These are phyloP conservation scores for Toxonevra muliebris DNA, from an alignment of 2,888 invertebrate genomes.

Conservation along the genomic window DNA sequence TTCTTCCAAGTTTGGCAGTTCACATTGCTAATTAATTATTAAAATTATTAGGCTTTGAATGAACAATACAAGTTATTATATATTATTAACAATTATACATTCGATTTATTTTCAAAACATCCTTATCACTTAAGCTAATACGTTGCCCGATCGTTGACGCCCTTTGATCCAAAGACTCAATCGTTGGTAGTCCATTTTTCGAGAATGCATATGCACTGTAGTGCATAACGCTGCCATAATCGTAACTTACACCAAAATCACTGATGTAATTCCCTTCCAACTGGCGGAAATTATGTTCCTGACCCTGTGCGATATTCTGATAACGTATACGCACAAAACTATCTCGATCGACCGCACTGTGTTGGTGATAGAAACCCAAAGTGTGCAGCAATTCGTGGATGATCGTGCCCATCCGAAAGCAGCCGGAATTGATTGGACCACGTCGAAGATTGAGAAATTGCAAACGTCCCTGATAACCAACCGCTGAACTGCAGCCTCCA, in stretches of 20 bases:
- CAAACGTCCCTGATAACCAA: conserved; percentile 69
- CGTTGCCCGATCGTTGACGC: conserved; percentile 48
- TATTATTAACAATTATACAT: conserved; percentile 45
- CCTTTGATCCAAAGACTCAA: conserved; percentile 59
- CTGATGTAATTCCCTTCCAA: conserved; percentile 66
- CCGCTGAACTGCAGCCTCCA: conserved; percentile 79
- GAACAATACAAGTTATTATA: too few species aligned
- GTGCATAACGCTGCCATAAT: conserved; percentile 82
- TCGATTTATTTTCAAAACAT: conserved; percentile 35
- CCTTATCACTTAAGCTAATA: conserved; percentile 40
- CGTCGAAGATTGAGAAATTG: conserved; percentile 48
- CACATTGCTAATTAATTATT: too few species aligned
- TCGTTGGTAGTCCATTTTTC: conserved; percentile 74
- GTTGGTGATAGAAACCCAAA: conserved; percentile 81
- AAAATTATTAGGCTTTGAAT: too few species aligned
- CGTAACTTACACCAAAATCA: conserved; percentile 74
- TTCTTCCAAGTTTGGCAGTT: too few species aligned
- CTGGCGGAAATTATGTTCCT: conserved; percentile 75
- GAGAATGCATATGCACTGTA: conserved; percentile 79
- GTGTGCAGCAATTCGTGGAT: conserved; percentile 83
- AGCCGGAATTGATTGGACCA: conserved; percentile 43
- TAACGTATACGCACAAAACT: conserved; percentile 70
- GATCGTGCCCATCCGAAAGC: conserved; percentile 67
- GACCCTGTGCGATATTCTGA: conserved; percentile 66
- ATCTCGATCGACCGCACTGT: conserved; percentile 78